Evolutionary conservation across 2,888 invertebrate genomes (phyloP).

Genomic region (Leptopterna dolabrata): DNA sequence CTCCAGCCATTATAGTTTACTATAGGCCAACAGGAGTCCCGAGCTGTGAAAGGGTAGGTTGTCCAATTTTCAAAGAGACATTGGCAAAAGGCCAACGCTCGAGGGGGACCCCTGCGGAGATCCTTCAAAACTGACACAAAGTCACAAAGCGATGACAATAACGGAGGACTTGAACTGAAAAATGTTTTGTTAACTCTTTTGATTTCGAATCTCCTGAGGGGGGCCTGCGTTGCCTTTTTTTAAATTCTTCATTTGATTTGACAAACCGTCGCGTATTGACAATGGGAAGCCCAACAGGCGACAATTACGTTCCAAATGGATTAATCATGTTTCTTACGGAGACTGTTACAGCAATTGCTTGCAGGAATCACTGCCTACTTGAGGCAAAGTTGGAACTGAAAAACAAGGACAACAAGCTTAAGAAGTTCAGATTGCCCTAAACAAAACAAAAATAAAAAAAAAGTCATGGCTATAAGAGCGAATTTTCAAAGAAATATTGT

Average conservation of each 20-base stretch:
- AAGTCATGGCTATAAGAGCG: no score
- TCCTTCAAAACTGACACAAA: slow-evolving; percentile 51
- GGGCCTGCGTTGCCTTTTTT: not conserved
- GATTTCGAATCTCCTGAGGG: not conserved
- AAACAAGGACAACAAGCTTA: not conserved
- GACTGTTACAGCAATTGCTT: not conserved
- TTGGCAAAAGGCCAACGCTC: not conserved
- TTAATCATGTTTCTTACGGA: slow-evolving; percentile 38
- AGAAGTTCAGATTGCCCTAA: no score
- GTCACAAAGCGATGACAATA: slow-evolving; percentile 52
- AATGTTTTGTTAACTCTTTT: slow-evolving; percentile 54
- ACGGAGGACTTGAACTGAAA: slow-evolving; percentile 52
- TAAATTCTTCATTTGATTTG: slow-evolving; percentile 32
- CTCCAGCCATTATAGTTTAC: slow-evolving; percentile 8
- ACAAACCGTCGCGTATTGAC: slow-evolving; percentile 25
- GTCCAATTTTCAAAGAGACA: slow-evolving; percentile 8
- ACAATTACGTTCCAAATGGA: slow-evolving; percentile 46
- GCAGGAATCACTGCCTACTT: not conserved
- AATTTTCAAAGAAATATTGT: no score
- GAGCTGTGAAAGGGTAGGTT: slow-evolving; percentile 30
- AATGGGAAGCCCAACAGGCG: slow-evolving; percentile 54
- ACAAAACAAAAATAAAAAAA: no score
- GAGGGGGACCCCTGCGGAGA: slow-evolving; percentile 50
- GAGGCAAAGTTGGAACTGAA: not conserved
- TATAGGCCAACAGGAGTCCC: not conserved